phyloP scores from a whole-genome alignment of 2,888 invertebrate species.

The Galerucella pusilla region DNA sequence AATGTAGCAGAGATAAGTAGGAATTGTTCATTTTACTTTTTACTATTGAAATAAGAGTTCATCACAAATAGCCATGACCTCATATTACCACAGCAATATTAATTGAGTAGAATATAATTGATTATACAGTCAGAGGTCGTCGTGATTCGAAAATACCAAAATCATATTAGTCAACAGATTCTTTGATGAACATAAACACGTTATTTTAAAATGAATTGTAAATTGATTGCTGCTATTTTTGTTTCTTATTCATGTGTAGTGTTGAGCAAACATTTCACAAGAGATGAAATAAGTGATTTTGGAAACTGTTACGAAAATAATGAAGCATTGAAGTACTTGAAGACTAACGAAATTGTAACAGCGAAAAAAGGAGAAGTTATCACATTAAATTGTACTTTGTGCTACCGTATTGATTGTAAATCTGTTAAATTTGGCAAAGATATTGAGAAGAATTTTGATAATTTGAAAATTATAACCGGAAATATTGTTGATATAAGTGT shows the following conservation, averaged over 20 bases:
- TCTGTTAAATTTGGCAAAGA: slow-evolving; percentile 11
- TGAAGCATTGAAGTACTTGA: background rate
- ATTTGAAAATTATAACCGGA: background rate
- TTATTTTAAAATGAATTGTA: background rate
- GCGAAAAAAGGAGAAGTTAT: background rate
- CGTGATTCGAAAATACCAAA: background rate
- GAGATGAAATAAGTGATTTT: background rate
- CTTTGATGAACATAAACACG: background rate
- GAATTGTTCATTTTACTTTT: too few relatives aligned
- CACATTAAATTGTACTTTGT: slow-evolving; percentile 16
- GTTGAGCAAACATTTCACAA: background rate
- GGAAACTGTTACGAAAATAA: background rate
- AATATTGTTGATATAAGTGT: background rate
- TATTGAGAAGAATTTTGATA: background rate
- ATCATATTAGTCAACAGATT: background rate
- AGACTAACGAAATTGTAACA: background rate
- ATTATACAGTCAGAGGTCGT: background rate
- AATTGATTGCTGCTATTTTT: background rate
- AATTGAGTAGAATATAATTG: background rate
- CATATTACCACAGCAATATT: too few relatives aligned
- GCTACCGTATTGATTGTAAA: slow-evolving; percentile 8
- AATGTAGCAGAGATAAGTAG: too few relatives aligned
- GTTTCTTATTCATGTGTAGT: background rate
- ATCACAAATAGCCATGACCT: too few relatives aligned
- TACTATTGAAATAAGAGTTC: too few relatives aligned